phyloP scores from a whole-genome alignment of 2,888 invertebrate species.

The Cantharis nigra region DNA sequence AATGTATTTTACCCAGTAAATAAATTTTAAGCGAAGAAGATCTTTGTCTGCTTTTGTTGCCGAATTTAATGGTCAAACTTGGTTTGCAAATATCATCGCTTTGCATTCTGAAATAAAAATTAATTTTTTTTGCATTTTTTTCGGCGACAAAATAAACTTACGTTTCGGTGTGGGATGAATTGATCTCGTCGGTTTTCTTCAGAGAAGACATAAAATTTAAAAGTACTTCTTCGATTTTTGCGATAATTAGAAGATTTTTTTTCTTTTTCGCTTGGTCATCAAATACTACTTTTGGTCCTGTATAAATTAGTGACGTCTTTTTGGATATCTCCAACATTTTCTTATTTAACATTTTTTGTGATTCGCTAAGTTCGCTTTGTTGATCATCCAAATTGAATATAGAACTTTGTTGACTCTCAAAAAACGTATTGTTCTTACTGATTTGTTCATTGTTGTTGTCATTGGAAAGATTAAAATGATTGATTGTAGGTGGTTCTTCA shows the following conservation, averaged over 20 bases:
- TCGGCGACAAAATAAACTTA: constrained; percentile 41
- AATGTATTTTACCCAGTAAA: constrained; percentile 1
- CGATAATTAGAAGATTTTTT: background rate
- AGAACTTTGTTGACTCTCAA: too few species aligned
- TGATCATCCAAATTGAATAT: too few species aligned
- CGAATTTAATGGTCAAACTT: background rate
- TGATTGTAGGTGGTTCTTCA: too few species aligned
- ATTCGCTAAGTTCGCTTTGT: background rate
- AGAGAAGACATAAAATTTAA: background rate
- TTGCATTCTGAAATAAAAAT: background rate
- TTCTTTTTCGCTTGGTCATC: background rate
- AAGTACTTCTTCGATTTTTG: background rate
- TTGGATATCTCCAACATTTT: constrained; percentile 3
- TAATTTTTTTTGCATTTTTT: too few species aligned
- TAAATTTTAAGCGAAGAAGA: background rate
- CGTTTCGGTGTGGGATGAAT: constrained; percentile 57
- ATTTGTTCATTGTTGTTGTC: too few species aligned
- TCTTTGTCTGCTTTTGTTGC: background rate
- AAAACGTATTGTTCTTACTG: too few species aligned
- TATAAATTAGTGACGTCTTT: constrained; percentile 37
- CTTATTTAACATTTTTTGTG: background rate
- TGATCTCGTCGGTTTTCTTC: constrained; percentile 54
- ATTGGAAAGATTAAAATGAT: too few species aligned
- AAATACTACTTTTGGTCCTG: constrained; percentile 6
- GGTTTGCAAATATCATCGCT: background rate